Percentiles rank a stretch among this genome's conserved stretches.
Evolutionary conservation across 2,113 vertebrate species (phyloP).

Genomic region (Psephotus haematonotus): DNA sequence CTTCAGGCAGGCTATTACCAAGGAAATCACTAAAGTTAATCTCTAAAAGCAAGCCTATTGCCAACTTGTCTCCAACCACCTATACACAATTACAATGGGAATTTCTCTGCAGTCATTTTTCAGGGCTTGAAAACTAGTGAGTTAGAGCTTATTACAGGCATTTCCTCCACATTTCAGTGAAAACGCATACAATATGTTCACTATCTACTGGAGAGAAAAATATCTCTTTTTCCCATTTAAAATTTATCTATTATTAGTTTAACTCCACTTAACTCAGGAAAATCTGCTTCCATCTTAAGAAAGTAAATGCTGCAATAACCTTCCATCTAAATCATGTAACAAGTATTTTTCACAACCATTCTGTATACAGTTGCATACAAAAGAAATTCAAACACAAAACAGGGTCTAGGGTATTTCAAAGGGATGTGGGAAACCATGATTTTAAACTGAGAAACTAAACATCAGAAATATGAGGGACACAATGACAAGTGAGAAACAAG

Average conservation of each 20-base stretch:
- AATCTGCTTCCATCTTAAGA: not conserved
- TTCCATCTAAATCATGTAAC: not conserved
- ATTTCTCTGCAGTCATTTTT: not conserved
- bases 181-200: not conserved
- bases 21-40: not conserved
- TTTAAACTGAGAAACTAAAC: not conserved
- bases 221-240: not conserved
- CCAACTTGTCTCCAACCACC: not conserved
- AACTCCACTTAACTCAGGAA: not conserved
- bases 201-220: not conserved
- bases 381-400: not conserved
- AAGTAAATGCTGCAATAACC: not conserved
- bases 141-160: not conserved
- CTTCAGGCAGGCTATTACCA: not conserved
- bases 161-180: not conserved
- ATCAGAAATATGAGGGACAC: not conserved
- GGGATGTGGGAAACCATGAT: not conserved
- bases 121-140: not conserved
- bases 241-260: not conserved
- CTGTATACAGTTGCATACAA: not conserved
- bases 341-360: not conserved
- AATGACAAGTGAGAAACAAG: not conserved
- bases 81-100: not conserved
- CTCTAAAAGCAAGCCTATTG: not conserved
- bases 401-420: not conserved